These are phyloP conservation scores for Hemithea aestivaria DNA, from an alignment of 2,888 invertebrate species.

Conservation along the genomic window DNA sequence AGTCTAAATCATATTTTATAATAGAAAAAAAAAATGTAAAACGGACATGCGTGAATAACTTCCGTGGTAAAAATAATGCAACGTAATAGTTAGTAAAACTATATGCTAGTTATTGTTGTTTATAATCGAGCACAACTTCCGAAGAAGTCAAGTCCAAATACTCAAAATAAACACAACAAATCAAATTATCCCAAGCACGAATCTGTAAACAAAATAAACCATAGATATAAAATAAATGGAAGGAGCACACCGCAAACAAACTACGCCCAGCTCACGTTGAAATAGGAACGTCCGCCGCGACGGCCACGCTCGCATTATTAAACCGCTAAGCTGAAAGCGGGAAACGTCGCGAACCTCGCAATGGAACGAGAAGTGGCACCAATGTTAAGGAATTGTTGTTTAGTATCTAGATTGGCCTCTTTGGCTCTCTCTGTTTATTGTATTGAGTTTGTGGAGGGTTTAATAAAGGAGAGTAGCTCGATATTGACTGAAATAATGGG, in stretches of 20 bases:
- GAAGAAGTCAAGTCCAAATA: too few species aligned
- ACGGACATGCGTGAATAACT: too few species aligned
- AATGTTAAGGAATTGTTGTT: conserved; percentile 1
- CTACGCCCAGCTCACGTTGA: conserved; percentile 15
- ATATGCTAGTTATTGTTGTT: too few species aligned
- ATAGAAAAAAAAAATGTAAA: too few species aligned
- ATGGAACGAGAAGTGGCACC: conserved; percentile 28
- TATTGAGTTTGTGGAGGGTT: too few species aligned
- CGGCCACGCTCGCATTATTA: conserved; percentile 32
- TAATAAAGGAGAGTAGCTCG: too few species aligned
- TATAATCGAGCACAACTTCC: too few species aligned
- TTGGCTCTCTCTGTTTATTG: background rate
- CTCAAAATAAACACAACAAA: too few species aligned
- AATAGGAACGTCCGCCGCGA: conserved; percentile 24
- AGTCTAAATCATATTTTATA: too few species aligned
- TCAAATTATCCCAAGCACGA: background rate
- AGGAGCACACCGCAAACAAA: conserved; percentile 10
- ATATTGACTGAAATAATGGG: too few species aligned
- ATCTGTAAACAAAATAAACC: background rate
- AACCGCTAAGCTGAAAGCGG: conserved; percentile 25
- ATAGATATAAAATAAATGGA: background rate
- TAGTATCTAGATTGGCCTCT: background rate
- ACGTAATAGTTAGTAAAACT: too few species aligned
- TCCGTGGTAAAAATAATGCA: too few species aligned
- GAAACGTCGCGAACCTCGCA: conserved; percentile 18